phyloP scores from a whole-genome alignment of 2,888 invertebrate species.

The Spicauda simplicius region DNA sequence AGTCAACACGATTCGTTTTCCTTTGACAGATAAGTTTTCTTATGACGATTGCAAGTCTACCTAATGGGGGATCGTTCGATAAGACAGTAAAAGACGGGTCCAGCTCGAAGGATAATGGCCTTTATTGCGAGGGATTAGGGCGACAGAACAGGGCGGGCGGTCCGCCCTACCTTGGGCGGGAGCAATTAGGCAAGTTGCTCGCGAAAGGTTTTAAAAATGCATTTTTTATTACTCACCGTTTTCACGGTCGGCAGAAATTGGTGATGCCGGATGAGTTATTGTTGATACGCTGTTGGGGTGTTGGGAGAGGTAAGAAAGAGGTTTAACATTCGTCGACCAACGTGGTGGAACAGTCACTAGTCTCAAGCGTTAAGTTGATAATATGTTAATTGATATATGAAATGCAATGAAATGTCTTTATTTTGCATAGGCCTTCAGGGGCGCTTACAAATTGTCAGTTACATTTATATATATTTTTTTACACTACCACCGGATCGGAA shows the following conservation, averaged over 20 bases:
- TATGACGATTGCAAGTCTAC: conserved; percentile 77
- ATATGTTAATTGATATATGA: no score
- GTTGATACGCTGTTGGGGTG: not conserved
- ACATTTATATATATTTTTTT: no score
- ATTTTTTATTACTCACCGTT: conserved; percentile 58
- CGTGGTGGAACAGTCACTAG: no score
- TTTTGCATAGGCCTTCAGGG: no score
- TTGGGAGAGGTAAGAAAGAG: not conserved
- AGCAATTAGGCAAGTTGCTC: conserved; percentile 69
- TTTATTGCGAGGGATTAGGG: conserved; percentile 58
- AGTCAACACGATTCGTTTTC: conserved; percentile 62
- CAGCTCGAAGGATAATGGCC: conserved; percentile 63
- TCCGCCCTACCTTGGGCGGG: conserved; percentile 74
- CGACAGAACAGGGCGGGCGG: conserved; percentile 63
- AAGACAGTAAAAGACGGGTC: conserved; percentile 72
- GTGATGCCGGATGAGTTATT: conserved; percentile 9
- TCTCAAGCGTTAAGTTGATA: no score
- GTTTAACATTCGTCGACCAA: not conserved
- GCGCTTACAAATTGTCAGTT: no score
- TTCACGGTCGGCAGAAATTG: conserved; percentile 56
- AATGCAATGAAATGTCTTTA: no score
- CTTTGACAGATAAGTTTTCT: conserved; percentile 61
- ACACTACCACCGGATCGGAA: no score
- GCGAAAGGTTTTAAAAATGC: conserved; percentile 68
- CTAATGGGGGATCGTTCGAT: conserved; percentile 62